A percentile compares a stretch with the other conserved stretches of the same genome.
These are phyloP conservation scores for Cheilosia grossa DNA, from an alignment of 2,888 invertebrate genomes.

Conservation along the genomic window DNA sequence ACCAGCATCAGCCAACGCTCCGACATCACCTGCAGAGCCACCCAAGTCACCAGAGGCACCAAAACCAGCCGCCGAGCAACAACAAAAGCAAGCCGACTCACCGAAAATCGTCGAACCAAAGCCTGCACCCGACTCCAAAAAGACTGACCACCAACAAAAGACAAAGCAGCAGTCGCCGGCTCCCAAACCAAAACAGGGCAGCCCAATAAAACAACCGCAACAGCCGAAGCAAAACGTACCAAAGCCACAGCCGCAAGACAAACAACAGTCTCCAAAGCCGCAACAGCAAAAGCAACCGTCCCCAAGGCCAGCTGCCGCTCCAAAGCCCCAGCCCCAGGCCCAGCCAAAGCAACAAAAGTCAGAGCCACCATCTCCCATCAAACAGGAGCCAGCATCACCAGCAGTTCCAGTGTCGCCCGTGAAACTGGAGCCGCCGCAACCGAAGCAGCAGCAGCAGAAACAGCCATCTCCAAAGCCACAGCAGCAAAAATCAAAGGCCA, in stretches of 20 bases:
- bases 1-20: constrained; percentile 12
- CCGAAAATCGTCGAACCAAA: constrained; percentile 60
- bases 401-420: constrained; percentile 32
- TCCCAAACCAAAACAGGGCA: constrained; percentile 41
- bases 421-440: constrained; percentile 35
- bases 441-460: constrained; percentile 48
- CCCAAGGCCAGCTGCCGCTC: constrained; percentile 53
- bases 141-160: constrained; percentile 58
- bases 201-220: constrained; percentile 42
- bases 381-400: constrained; percentile 56
- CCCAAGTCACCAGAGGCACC: constrained; percentile 23
- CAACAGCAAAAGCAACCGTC: constrained; percentile 66
- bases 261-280: constrained; percentile 52
- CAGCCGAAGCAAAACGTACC: constrained; percentile 46
- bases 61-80: constrained; percentile 21
- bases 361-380: constrained; percentile 51
- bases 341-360: constrained; percentile 67
- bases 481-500: constrained; percentile 61
- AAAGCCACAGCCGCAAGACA: constrained; percentile 46
- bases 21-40: background rate
- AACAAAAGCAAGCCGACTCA: constrained; percentile 49
- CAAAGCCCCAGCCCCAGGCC: constrained; percentile 54
- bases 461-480: constrained; percentile 66
- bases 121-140: constrained; percentile 51
- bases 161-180: constrained; percentile 59